Evolutionary conservation across 2,888 invertebrate genomes (phyloP), one percentile per base, ranked within the genome.

Genomic region (Metellina segmentata): DNA sequence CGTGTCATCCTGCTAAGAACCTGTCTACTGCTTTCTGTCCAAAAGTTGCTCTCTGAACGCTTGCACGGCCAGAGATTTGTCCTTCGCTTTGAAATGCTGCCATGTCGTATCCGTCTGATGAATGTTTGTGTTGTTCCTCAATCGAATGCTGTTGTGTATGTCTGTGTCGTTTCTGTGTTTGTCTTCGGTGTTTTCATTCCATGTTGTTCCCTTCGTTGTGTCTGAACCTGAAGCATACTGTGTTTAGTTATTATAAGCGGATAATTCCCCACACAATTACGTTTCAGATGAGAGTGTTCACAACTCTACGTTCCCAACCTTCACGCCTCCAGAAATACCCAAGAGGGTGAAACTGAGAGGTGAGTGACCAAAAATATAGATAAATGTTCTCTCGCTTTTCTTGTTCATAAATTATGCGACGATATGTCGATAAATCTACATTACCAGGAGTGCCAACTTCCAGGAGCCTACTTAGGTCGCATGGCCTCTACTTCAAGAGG

Each of bases 251-350:
- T 51, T 82, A 71, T 52, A 53, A 61, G 70, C 48, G 51, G 71
- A 72, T 87, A 72, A 79, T 87, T 34, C 81, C 49, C 53, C 87
- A 72, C 52, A 81, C 48, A 48, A 53, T 87, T 91, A 52, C 86
- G 48, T 92, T 92, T 70, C 93, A 94, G 94, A 94, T 93, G 94
- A 94, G 93, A 93, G 77, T 78, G 79, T 93, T 78, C 92, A 93
- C 86, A 93, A 92, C 85, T 92, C 92, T 89, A 93, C 93, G 49
- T 93, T 94, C 92, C 98, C 98, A 96, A 98, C 98, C 96, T 98
- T 98, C 97, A 98, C 98, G 96, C 98, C 98, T 96, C 98, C 98
- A 97, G 98, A 98, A 97, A 97, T 98, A 97, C 98, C 98, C 96
- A 98, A 98, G 97, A 97, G 98, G 97, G 98, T 98, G 97, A 98